Conservation (phyloP, 2,113 vertebrate genomes). For the Baryphthengus martii region DNA sequence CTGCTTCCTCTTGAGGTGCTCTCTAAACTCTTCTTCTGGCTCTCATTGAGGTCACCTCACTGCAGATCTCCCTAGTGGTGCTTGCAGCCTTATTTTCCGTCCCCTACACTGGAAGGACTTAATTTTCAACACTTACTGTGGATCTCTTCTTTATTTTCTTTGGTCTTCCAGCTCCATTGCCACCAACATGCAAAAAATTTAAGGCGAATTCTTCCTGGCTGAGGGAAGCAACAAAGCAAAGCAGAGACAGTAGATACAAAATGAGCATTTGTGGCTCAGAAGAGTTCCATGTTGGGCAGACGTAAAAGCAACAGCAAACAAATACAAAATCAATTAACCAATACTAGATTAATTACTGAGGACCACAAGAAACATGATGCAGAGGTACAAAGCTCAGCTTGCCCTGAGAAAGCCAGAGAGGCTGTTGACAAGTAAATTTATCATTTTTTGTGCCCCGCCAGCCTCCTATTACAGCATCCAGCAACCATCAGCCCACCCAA, state of each 20-base stretch:
- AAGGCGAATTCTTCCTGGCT: not conserved
- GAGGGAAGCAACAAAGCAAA: not conserved
- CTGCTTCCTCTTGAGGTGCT: not conserved
- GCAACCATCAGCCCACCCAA: slow-evolving; percentile 52
- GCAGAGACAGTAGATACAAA: not conserved
- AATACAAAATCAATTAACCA: slow-evolving; percentile 4
- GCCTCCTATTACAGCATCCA: slow-evolving; percentile 46
- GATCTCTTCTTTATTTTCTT: slow-evolving; percentile 1
- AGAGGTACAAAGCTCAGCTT: slow-evolving; percentile 29
- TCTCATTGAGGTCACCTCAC: not conserved
- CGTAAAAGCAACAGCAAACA: not conserved
- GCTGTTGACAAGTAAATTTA: slow-evolving; percentile 63
- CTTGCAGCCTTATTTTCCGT: not conserved
- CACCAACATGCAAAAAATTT: slow-evolving; percentile 1
- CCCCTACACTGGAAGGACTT: not conserved
- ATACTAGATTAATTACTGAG: not conserved
- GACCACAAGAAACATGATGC: not conserved
- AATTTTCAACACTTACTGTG: not conserved
- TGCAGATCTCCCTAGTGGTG: not conserved
- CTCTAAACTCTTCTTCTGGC: not conserved
- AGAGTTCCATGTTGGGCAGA: not conserved
- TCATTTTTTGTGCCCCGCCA: slow-evolving; percentile 32
- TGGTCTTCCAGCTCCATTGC: not conserved
- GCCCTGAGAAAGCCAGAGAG: slow-evolving; percentile 15
- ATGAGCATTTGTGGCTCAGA: not conserved